A percentile compares a stretch with the other conserved stretches of the same genome.
Evolutionary conservation across 1,140 invertebrate species (phyloP).

Genomic region (Melipona quadrifasciata): DNA sequence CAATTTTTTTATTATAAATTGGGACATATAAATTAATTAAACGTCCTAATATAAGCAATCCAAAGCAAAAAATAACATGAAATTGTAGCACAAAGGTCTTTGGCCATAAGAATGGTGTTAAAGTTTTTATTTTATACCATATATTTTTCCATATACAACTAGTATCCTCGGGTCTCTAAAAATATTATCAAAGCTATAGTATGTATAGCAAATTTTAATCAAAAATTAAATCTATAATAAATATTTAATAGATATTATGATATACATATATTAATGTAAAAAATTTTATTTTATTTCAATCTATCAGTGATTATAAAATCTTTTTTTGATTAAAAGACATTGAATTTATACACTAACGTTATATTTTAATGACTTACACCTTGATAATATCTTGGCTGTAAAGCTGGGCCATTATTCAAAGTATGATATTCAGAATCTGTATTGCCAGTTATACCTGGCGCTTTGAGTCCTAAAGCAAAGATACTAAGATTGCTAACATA

Average conservation of each 20-base stretch:
- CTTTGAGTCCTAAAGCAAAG: constrained; percentile 93
- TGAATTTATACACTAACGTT: neutral
- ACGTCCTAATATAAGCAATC: constrained; percentile 89
- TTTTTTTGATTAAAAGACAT: neutral
- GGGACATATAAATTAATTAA: constrained; percentile 97
- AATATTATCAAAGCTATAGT: constrained; percentile 48
- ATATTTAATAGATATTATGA: neutral
- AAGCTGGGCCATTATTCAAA: constrained; percentile 80
- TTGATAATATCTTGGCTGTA: constrained; percentile 80
- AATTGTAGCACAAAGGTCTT: constrained; percentile 90
- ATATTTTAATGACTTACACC: constrained; percentile 72
- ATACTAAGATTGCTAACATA: constrained; percentile 90
- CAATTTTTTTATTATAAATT: constrained; percentile 95
- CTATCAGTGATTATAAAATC: neutral
- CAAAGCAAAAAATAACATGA: constrained; percentile 92
- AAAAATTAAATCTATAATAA: neutral
- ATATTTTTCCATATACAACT: constrained; percentile 90
- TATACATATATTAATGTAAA: neutral
- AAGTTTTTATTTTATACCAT: constrained; percentile 89
- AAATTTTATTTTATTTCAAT: neutral
- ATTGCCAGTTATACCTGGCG: constrained; percentile 89
- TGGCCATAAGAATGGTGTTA: constrained; percentile 97
- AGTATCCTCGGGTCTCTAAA: constrained; percentile 82
- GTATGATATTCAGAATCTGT: constrained; percentile 84
- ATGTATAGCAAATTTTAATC: neutral